Percentiles rank a stretch among this genome's conserved stretches.
Evolutionary conservation across 2,113 vertebrate genomes (phyloP).

Genomic region (Nothocercus julius): DNA sequence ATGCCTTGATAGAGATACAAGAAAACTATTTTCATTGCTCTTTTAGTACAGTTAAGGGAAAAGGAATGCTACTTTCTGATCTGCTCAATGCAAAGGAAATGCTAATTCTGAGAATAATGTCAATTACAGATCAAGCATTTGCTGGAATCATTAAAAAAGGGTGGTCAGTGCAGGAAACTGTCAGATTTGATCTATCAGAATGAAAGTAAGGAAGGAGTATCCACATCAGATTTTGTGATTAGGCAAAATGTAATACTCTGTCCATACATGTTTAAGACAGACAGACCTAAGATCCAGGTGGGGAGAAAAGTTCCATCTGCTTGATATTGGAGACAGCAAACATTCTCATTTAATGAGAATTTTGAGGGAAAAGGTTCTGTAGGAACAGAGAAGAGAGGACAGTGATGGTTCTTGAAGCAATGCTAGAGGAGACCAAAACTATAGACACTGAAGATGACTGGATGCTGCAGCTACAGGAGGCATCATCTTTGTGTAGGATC

Average conservation of each 20-base stretch:
- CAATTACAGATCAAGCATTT: not conserved
- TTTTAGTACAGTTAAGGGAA: not conserved
- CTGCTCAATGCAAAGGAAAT: not conserved
- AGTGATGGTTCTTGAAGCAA: not conserved
- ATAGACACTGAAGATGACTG: not conserved
- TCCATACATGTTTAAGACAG: not conserved
- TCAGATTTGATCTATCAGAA: not conserved
- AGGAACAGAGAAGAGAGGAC: not conserved
- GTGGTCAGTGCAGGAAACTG: not conserved
- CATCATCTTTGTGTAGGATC: not conserved
- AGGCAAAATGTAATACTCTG: not conserved
- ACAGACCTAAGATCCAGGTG: not conserved
- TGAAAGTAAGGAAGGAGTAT: not conserved
- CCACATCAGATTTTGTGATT: not conserved
- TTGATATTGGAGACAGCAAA: not conserved
- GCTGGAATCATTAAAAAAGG: not conserved
- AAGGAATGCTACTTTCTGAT: not conserved
- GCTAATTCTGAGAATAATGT: not conserved
- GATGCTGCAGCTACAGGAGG: not conserved
- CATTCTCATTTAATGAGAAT: not conserved
- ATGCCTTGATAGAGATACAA: not conserved
- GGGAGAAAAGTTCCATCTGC: not conserved
- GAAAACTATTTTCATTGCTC: not conserved
- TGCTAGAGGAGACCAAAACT: not conserved
- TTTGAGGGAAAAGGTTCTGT: not conserved